Evolutionary conservation across 2,113 vertebrate species (phyloP), one percentile per base, ranked within the genome.

Genomic region (Laticauda colubrina): DNA sequence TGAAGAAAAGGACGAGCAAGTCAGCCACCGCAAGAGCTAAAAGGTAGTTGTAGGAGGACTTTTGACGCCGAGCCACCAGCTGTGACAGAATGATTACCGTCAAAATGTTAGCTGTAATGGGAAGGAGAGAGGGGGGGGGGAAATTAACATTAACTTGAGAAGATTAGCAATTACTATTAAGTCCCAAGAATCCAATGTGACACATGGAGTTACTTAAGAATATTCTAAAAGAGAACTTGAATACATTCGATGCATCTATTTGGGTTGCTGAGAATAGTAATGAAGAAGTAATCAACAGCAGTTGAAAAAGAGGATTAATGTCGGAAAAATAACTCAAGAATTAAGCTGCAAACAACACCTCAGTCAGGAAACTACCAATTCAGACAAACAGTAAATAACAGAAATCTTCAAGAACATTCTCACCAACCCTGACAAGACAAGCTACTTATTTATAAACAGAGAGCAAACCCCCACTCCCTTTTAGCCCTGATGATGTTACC

Each of bases 31-130:
- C 99, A n/a, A 99, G 98, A 4, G 99, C 99, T 97, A 99, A 95
- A 54, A 99, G 99, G 93, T 99, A 99, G 96, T 99, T 99, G 94
- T 99, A 99, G 93, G 99, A 99, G 91, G 99, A 99, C 96, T 99
- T 99, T 97, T 99, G 99, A 90, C 99, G 98, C 92, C 99, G 98
- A 90, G 99, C 98, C 96, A 99, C 99, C 39, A 99, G 97, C 97
- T 99, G 99, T 54, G 99, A 99, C 45, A 99, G 98, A 97, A 99
- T 99, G 97, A 99, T 98, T 95, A 99, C 99, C 0, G 99, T 99
- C 96, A 99, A 95, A 97, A 99, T 99, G 96, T 99, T 99, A 88
- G 99, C 99, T 99, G 97, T 93, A 92, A 93, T 95, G 24, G 97
- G 75, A 90, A 97, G 97, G 91, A 94, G 92, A 96, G 45, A 91